Evolutionary conservation across 2,888 invertebrate species (phyloP).

Genomic region (Cataglyphis rosenhaueri): DNA sequence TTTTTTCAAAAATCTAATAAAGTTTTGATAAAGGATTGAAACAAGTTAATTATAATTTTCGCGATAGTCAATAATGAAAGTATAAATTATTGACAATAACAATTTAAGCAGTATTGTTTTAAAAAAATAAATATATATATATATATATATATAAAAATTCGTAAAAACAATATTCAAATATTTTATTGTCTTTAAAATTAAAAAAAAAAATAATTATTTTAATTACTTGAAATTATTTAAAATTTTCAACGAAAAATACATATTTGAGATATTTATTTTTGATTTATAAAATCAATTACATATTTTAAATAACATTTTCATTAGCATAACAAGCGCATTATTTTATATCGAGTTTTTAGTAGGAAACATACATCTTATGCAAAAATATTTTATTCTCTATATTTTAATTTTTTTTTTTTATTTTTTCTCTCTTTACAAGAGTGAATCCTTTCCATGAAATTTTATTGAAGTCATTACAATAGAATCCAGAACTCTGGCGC

Average conservation of each 20-base stretch:
- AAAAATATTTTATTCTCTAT: not conserved
- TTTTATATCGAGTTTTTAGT: not conserved
- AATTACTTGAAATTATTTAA: not conserved
- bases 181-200: not conserved
- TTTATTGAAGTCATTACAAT: slow-evolving; percentile 1
- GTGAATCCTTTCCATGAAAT: not conserved
- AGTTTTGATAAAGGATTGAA: not conserved
- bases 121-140: too few species aligned
- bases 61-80: not conserved
- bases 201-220: not conserved
- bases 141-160: too few species aligned
- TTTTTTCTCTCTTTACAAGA: not conserved
- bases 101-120: not conserved
- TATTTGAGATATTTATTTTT: not conserved
- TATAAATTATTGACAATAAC: not conserved
- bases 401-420: not conserved
- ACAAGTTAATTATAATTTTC: not conserved
- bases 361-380: not conserved
- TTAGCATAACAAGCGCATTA: not conserved
- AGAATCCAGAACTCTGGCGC: slow-evolving; percentile 15
- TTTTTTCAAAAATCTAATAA: not conserved
- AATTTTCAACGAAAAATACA: not conserved
- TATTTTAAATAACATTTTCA: not conserved
- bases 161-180: not conserved
- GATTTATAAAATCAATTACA: not conserved